Conservation (phyloP, 2,797 vertebrate species). For the Chrosomus eos region DNA sequence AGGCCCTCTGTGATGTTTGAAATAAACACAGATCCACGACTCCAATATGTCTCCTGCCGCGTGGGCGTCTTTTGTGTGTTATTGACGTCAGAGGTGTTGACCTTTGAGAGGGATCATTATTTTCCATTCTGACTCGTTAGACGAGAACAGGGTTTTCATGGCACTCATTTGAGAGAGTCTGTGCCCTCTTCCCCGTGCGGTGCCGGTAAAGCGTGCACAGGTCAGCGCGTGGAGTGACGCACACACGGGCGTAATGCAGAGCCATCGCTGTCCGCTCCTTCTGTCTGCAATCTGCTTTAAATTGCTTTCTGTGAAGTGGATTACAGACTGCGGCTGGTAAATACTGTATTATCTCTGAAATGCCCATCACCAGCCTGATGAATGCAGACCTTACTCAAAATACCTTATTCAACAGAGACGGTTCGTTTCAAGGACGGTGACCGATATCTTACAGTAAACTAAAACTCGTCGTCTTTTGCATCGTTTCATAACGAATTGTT, state of each 20-base stretch:
- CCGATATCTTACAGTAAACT: background rate
- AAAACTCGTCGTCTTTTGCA: background rate
- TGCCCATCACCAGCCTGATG: conserved; percentile 53
- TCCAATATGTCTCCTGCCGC: conserved; percentile 54
- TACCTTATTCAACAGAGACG: conserved; percentile 15
- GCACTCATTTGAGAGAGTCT: conserved; percentile 65
- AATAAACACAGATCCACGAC: conserved; percentile 28
- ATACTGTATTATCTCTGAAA: conserved; percentile 67
- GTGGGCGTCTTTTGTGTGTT: conserved; percentile 69
- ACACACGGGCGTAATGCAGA: conserved; percentile 52
- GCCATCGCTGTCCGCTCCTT: conserved; percentile 58
- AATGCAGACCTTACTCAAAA: conserved; percentile 9
- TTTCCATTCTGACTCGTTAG: conserved; percentile 77
- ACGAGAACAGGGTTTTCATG: conserved; percentile 66
- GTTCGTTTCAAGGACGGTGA: conserved; percentile 11
- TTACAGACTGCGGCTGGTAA: conserved; percentile 64
- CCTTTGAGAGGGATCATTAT: conserved; percentile 76
- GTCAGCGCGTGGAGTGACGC: conserved; percentile 77
- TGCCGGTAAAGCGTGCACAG: conserved; percentile 71
- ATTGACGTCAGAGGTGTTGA: conserved; percentile 81
- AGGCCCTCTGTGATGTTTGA: conserved; percentile 28
- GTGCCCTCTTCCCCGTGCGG: conserved; percentile 62
- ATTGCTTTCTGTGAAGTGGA: conserved; percentile 64
- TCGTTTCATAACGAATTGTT: background rate
- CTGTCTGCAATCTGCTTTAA: conserved; percentile 33